These are phyloP conservation scores for Sebastiscus tertius DNA, from an alignment of 2,797 vertebrate genomes.

Conservation along the genomic window DNA sequence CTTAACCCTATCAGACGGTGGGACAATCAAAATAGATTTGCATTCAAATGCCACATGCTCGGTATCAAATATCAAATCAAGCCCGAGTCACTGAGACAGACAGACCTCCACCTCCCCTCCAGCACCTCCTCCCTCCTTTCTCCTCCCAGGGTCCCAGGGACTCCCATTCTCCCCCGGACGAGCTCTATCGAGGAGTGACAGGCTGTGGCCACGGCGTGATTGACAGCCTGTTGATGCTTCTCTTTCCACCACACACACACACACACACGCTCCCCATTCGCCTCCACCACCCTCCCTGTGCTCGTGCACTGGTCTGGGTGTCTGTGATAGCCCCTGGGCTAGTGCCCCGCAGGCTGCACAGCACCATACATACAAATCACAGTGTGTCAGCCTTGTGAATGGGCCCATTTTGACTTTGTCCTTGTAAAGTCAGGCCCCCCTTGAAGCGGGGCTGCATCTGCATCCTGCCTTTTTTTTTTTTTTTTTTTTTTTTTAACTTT, in stretches of 20 bases:
- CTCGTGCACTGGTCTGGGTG: constrained; percentile 66
- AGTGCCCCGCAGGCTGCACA: constrained; percentile 76
- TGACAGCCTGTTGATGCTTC: constrained; percentile 81
- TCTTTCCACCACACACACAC: constrained; percentile 28
- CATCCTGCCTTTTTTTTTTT: constrained; percentile 60
- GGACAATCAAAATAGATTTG: constrained; percentile 83
- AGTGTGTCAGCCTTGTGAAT: constrained; percentile 76
- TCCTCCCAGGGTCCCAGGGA: constrained; percentile 69
- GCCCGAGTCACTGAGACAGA: constrained; percentile 69
- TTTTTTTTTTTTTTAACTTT: constrained; percentile 51
- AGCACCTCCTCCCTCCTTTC: constrained; percentile 49
- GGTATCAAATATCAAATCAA: constrained; percentile 85
- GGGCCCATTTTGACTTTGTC: constrained; percentile 77
- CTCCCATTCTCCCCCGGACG: constrained; percentile 68
- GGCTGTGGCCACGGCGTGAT: constrained; percentile 70
- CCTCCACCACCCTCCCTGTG: constrained; percentile 37
- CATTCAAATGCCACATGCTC: constrained; percentile 81
- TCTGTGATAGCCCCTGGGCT: constrained; percentile 76
- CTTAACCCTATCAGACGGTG: constrained; percentile 78
- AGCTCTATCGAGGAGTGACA: constrained; percentile 73
- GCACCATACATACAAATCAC: constrained; percentile 78
- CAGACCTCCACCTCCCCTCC: constrained; percentile 52
- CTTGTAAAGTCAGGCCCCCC: constrained; percentile 78
- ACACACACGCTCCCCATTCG: constrained; percentile 1
- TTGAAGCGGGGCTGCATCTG: constrained; percentile 67